Base-by-base conservation (phyloP, 2,888 invertebrate species). In the Parnassius glacialis region DNA sequence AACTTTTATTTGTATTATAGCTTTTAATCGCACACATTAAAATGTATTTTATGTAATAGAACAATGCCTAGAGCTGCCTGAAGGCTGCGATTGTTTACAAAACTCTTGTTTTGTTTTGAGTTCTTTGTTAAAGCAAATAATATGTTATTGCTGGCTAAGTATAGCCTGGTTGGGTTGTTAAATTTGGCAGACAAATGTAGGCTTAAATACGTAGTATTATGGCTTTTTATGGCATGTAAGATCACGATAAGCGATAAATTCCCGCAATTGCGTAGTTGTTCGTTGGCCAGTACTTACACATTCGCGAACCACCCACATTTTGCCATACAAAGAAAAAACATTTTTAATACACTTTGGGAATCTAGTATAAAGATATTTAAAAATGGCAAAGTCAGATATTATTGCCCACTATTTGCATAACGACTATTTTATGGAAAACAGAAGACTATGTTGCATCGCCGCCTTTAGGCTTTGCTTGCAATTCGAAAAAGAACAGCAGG, bases 71-170 rank as follows among this genome's bases (percentile, higher is more conserved):
- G 48, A 51, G 52, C 48, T 59, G 61, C 64, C 64, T 59, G 62
- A 66, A 65, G 64, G 63, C 61, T 60, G 42, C 58, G 50, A 66
- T 67, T 66, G 65, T 65, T 65, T 68, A 60, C 59, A 62, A 57
- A 66, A 62, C 59, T 67, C 64, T 67, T 68, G 66, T 67, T 67
- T 63, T 42, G 54, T 64, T 62, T 58, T 54, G 57, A 54, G 54
- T 64, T 65, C 67, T 62, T 66, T 66, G 66, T 66, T 65, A 9
- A 43, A 59, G 47, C 45, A 63, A 62, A 63, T 62, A 62, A 59
- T 59, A 59, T 56, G 48, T 56, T 63, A 63, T 59, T 62, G 41
- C 34, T 1, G 34, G 34, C 55, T 48, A 13, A 50, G 47, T 52
- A 63, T 13, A 50, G 45, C 16, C 50, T 10, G 44, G 2, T 20